A percentile compares a stretch with the other conserved stretches of the same genome.
Evolutionary conservation across 2,797 vertebrate genomes (phyloP).

Genomic region (Bradypodion ventrale): DNA sequence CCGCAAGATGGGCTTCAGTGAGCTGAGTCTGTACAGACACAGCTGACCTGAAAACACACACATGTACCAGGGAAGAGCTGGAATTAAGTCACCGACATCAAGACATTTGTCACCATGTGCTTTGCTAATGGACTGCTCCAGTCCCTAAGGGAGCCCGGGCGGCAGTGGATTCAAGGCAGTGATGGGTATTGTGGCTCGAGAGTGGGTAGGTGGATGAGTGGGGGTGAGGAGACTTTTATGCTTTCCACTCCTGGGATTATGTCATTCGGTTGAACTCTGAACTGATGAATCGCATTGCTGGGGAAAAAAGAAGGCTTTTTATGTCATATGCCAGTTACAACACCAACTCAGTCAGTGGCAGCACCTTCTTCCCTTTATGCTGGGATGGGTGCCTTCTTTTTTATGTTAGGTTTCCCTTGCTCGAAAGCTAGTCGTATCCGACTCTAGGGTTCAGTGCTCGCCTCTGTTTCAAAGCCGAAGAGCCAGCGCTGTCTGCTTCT

Average conservation of each 20-base stretch:
- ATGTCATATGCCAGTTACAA: not conserved
- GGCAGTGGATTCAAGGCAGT: accelerated
- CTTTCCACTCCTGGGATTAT: not conserved
- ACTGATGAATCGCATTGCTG: conserved; percentile 54
- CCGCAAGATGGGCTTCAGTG: not conserved
- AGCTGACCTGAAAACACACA: not conserved
- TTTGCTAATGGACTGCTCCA: not conserved
- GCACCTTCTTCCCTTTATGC: conserved; percentile 33
- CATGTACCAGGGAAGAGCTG: not conserved
- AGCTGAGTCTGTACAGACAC: not conserved
- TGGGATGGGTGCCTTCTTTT: too few species aligned
- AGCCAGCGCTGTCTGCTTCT: too few species aligned
- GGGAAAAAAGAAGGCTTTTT: conserved; percentile 32
- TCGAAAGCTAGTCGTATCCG: too few species aligned
- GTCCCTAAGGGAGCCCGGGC: accelerated
- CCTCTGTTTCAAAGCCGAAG: too few species aligned
- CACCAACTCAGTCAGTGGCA: conserved; percentile 32
- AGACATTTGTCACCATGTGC: not conserved
- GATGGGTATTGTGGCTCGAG: not conserved
- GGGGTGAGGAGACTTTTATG: not conserved
- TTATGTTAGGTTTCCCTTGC: too few species aligned
- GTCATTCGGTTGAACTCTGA: conserved; percentile 43
- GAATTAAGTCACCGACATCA: not conserved
- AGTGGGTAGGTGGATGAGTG: not conserved
- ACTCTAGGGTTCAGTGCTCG: too few species aligned